Conservation (phyloP, 2,888 invertebrate species). For the Gryllus longicercus region DNA sequence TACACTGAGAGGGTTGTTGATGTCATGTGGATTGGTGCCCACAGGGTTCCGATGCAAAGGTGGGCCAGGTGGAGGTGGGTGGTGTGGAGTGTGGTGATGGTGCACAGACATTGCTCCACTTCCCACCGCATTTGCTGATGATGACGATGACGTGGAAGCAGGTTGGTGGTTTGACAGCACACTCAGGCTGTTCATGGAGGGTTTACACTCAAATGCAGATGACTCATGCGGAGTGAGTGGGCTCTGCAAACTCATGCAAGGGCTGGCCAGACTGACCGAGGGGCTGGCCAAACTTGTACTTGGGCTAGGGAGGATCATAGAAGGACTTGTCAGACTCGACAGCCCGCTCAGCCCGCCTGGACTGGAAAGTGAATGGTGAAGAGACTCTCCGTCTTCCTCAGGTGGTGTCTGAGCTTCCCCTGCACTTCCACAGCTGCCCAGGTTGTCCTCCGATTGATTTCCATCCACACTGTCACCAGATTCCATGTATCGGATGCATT, state of each 20-base stretch:
- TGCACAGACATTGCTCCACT: constrained; percentile 39
- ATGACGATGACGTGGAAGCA: constrained; percentile 44
- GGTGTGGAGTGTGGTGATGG: constrained; percentile 53
- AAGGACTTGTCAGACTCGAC: constrained; percentile 66
- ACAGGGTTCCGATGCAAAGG: constrained; percentile 70
- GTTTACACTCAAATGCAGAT: constrained; percentile 41
- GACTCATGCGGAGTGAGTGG: constrained; percentile 49
- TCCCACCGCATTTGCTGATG: constrained; percentile 26
- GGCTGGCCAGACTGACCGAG: constrained; percentile 56
- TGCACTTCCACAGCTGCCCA: constrained; percentile 77
- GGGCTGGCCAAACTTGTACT: constrained; percentile 68
- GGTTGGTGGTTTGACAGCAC: constrained; percentile 44
- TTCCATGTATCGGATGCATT: constrained; percentile 94
- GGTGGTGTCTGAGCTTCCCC: constrained; percentile 65
- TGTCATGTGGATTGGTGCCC: constrained; percentile 86
- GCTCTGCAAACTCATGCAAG: constrained; percentile 53
- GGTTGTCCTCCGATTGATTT: constrained; percentile 67
- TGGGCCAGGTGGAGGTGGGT: constrained; percentile 46
- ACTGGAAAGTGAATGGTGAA: constrained; percentile 57
- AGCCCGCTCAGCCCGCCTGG: constrained; percentile 64
- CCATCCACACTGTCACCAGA: constrained; percentile 64
- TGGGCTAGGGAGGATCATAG: constrained; percentile 74
- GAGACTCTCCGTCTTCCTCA: constrained; percentile 64
- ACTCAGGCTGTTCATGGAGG: constrained; percentile 29
- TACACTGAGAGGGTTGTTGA: constrained; percentile 87